phyloP scores from a whole-genome alignment of 2,888 invertebrate genomes.

The Scaptomyza polygonia region DNA sequence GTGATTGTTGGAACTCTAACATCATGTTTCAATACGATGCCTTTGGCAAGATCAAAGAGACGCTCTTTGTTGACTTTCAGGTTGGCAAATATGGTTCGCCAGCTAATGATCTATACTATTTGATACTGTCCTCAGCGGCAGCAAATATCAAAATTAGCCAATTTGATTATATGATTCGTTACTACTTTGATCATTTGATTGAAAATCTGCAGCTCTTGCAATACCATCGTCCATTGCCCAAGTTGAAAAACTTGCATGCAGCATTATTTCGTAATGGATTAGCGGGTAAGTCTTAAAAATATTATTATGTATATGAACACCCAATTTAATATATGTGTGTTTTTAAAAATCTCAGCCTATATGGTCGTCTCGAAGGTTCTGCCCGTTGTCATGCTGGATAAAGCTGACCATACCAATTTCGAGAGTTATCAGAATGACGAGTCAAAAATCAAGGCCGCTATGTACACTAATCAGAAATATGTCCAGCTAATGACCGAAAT shows the following conservation, averaged over 20 bases:
- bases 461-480: conserved; percentile 82
- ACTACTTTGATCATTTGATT: conserved; percentile 80
- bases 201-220: conserved; percentile 80
- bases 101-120: conserved; percentile 77
- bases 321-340: not conserved
- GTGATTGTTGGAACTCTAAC: conserved; percentile 82
- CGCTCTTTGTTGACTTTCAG: conserved; percentile 78
- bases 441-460: conserved; percentile 73
- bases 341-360: conserved; percentile 65
- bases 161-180: conserved; percentile 82
- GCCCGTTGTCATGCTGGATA: conserved; percentile 81
- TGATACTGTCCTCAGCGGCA: conserved; percentile 72
- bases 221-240: conserved; percentile 81
- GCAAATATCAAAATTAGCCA: conserved; percentile 74
- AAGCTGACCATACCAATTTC: conserved; percentile 59
- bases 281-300: conserved; percentile 67
- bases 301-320: not conserved
- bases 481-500: conserved; percentile 75
- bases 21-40: conserved; percentile 82
- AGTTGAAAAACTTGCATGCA: conserved; percentile 77
- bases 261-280: conserved; percentile 78
- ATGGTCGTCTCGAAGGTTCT: conserved; percentile 81
- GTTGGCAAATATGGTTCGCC: conserved; percentile 80
- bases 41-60: conserved; percentile 78
- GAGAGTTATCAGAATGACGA: conserved; percentile 69